A percentile compares a stretch with the other conserved stretches of the same genome.
These are phyloP conservation scores for Falcunculus frontatus DNA, from an alignment of 2,113 vertebrate genomes.

Conservation along the genomic window DNA sequence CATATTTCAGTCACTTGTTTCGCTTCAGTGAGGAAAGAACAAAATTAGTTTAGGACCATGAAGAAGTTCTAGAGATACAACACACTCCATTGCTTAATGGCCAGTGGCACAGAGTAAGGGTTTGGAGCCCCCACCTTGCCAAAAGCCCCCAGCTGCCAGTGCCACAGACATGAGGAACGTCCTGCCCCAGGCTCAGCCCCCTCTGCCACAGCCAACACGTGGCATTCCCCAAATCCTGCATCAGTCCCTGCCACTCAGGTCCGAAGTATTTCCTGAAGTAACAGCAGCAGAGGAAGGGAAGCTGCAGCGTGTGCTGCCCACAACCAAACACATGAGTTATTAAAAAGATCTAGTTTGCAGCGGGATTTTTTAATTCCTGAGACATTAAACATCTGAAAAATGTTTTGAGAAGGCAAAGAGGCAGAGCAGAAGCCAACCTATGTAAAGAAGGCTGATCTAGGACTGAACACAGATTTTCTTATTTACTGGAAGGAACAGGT, in stretches of 20 bases:
- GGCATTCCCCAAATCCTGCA: not conserved
- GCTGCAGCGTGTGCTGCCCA: not conserved
- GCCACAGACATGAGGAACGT: fast-evolving
- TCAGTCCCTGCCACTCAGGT: not conserved
- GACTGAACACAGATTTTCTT: conserved; percentile 63
- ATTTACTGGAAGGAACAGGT: conserved; percentile 58
- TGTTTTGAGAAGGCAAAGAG: conserved; percentile 32
- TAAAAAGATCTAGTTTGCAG: not conserved
- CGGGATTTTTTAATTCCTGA: not conserved
- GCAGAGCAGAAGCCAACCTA: conserved; percentile 18
- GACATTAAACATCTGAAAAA: conserved; percentile 3
- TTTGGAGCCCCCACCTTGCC: not conserved
- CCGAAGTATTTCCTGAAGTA: not conserved
- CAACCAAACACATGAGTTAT: not conserved
- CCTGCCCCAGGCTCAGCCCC: not conserved
- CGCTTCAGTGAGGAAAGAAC: not conserved
- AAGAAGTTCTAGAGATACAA: not conserved
- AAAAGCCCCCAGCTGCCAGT: not conserved
- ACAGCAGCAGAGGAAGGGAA: not conserved
- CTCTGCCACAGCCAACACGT: not conserved
- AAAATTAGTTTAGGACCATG: not conserved
- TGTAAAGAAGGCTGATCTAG: conserved; percentile 7
- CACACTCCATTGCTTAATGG: not conserved
- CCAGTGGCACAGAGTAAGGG: fast-evolving
- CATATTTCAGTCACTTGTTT: not conserved